Conservation (phyloP, 2,888 invertebrate species). For the Thalpophila matura region DNA sequence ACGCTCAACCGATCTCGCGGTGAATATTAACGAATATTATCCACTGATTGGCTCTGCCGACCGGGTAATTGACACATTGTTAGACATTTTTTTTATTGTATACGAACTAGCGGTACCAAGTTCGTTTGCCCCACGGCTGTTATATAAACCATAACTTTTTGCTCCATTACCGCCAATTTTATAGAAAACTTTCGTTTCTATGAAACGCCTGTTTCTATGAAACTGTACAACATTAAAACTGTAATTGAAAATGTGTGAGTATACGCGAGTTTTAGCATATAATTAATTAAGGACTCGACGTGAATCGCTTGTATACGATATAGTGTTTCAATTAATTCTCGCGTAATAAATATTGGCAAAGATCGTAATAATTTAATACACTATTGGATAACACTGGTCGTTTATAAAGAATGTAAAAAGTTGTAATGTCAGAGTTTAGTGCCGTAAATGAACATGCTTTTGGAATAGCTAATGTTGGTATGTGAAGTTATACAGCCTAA, state of each 20-base stretch:
- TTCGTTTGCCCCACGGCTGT: constrained; percentile 77
- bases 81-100: constrained; percentile 75
- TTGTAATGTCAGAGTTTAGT: constrained; percentile 64
- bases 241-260: constrained; percentile 58
- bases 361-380: constrained; percentile 74
- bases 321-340: constrained; percentile 76
- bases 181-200: constrained; percentile 65
- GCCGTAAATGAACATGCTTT: constrained; percentile 64
- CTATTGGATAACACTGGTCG: constrained; percentile 65
- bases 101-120: constrained; percentile 80
- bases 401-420: constrained; percentile 68
- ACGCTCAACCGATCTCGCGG: constrained; percentile 72
- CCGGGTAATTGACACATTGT: constrained; percentile 81
- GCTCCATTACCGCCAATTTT: constrained; percentile 64
- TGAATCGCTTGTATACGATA: constrained; percentile 61
- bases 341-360: constrained; percentile 74
- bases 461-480: constrained; percentile 62
- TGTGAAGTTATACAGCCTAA: constrained; percentile 46
- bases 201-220: background rate
- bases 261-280: constrained; percentile 56
- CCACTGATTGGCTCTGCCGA: constrained; percentile 74
- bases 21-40: constrained; percentile 77
- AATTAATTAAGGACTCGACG: constrained; percentile 66
- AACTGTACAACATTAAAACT: constrained; percentile 11
- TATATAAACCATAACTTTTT: constrained; percentile 75